Evolutionary conservation across 2,888 invertebrate genomes (phyloP).

Genomic region (Phlogophora meticulosa): DNA sequence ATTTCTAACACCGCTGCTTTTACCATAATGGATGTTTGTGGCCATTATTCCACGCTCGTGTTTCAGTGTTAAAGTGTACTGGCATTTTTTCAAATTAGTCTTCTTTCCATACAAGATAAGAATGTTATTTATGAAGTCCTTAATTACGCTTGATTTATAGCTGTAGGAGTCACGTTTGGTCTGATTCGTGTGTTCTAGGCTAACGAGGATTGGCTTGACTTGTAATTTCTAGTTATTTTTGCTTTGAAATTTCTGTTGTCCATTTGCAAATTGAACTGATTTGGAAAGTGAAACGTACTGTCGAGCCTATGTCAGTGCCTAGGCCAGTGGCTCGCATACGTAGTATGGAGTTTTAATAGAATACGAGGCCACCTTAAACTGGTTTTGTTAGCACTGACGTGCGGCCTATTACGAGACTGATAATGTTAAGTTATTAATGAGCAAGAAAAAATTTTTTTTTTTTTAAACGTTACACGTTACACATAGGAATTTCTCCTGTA

Average conservation of each 20-base stretch:
- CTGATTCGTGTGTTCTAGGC: slow-evolving; percentile 27
- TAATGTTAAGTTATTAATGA: too few species aligned
- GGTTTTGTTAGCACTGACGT: too few species aligned
- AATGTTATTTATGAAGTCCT: slow-evolving; percentile 63
- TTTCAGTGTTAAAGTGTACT: slow-evolving; percentile 64
- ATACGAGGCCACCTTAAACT: too few species aligned
- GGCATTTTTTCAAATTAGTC: slow-evolving; percentile 72
- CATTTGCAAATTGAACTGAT: neutral
- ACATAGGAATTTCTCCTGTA: too few species aligned
- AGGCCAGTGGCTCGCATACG: too few species aligned
- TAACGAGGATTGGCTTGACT: slow-evolving; percentile 39
- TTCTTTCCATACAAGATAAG: slow-evolving; percentile 62
- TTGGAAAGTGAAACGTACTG: neutral
- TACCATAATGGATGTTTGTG: slow-evolving; percentile 78
- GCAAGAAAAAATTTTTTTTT: too few species aligned
- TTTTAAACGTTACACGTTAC: too few species aligned
- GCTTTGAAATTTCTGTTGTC: neutral
- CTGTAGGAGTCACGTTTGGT: slow-evolving; percentile 18
- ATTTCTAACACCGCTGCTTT: slow-evolving; percentile 77
- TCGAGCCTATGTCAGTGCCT: too few species aligned
- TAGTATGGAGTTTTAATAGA: too few species aligned
- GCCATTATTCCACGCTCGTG: slow-evolving; percentile 67
- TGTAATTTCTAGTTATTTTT: slow-evolving; percentile 13
- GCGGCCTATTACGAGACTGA: too few species aligned
- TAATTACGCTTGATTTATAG: slow-evolving; percentile 60